Evolutionary conservation across 2,113 vertebrate genomes (phyloP).

Genomic region (Rhinolophus ferrumequinum): DNA sequence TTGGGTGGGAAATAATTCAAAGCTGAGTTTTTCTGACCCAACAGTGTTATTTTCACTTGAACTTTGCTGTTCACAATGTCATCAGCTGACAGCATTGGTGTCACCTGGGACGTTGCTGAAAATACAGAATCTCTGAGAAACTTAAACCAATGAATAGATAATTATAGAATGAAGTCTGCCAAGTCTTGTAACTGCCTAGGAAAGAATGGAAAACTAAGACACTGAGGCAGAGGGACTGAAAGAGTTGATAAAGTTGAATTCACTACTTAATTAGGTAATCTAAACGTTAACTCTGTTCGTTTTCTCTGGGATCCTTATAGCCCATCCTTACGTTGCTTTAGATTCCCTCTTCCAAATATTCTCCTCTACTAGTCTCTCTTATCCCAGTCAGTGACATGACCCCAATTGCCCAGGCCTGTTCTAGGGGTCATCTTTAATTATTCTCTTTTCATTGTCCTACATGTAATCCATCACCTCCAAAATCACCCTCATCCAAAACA

Average conservation of each 20-base stretch:
- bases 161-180: neutral
- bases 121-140: neutral
- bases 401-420: neutral
- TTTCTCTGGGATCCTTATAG: neutral
- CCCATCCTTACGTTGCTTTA: neutral
- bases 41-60: neutral
- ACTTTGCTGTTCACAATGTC: neutral
- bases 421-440: neutral
- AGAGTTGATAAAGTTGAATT: neutral
- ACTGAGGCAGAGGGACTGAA: neutral
- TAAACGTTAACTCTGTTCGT: neutral
- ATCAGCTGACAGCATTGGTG: neutral
- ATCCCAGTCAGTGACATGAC: neutral
- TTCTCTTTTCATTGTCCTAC: neutral
- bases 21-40: neutral
- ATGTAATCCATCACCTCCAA: neutral
- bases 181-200: neutral
- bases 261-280: neutral
- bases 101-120: neutral
- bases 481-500: neutral
- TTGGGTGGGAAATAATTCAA: conserved; percentile 12
- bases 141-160: neutral
- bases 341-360: neutral
- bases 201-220: neutral
- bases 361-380: neutral